phyloP scores from a whole-genome alignment of 2,888 invertebrate genomes.

The Aspidapion aeneum region DNA sequence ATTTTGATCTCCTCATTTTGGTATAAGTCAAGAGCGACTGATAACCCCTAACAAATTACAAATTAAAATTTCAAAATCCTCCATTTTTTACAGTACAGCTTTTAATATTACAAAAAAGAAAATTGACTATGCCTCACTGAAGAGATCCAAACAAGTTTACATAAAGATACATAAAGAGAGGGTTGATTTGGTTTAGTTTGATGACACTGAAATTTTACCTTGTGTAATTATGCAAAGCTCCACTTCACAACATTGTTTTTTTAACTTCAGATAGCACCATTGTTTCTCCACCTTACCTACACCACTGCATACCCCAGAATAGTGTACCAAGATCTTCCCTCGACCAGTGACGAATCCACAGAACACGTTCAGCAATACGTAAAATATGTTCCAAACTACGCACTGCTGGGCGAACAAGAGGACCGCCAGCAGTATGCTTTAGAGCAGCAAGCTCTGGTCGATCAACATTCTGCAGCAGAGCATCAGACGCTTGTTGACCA shows the following conservation, averaged over 20 bases:
- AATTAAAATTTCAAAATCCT: no score
- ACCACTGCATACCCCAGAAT: not conserved
- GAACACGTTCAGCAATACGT: not conserved
- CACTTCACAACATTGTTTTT: constrained; percentile 1
- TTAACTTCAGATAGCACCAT: not conserved
- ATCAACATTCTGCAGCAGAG: not conserved
- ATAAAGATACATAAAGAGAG: no score
- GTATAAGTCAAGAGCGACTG: no score
- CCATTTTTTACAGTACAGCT: no score
- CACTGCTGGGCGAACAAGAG: not conserved
- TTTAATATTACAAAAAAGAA: no score
- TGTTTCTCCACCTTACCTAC: not conserved
- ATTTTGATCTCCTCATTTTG: no score
- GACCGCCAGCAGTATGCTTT: not conserved
- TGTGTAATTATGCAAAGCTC: no score
- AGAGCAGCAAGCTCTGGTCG: not conserved
- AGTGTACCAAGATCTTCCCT: not conserved
- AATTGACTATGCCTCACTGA: no score
- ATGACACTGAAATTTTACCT: no score
- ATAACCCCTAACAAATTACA: no score
- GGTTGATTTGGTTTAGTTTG: no score
- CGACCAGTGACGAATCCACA: not conserved
- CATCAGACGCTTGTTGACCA: not conserved
- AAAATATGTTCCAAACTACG: not conserved
- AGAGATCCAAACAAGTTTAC: no score